Base-by-base conservation (phyloP, 2,113 vertebrate species). In the Cnemophilus loriae region DNA sequence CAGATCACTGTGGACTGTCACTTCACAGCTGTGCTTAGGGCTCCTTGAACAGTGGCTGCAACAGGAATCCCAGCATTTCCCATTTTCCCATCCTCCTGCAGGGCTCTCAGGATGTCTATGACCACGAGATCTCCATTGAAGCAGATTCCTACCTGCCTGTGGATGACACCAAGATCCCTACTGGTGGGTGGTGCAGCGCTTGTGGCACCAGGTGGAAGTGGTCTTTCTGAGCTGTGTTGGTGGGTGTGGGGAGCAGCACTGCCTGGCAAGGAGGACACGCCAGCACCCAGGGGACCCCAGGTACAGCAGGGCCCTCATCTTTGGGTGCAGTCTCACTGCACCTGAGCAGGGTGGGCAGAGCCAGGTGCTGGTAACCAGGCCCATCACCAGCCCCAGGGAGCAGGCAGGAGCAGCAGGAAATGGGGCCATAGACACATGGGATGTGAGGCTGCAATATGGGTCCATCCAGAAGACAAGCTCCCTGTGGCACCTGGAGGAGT, bases 141-240 rank as follows among this genome's bases (percentile, higher is more conserved):
- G 98, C 99, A 17, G 97, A 98, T 71, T 97, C 96, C 78, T 99
- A 98, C 96, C 96, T 99, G 96, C 99, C 99, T 27, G 98, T 99
- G 94, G 98, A 99, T 5, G 97, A 98, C 87, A 98, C 97, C 28
- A 97, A 98, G 21, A 98, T 99, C 79, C 99, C 99, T 18, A 99
- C 98, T 65, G 99, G 99, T 99, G 88, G n/a, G 97, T 96, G 28
- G 37, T 67, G 59, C 11, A 4, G 23, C 3, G 2, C 5, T 10
- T 1, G 2, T 0, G 7, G 53, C 28, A 56, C 28, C 1, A 10
- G 32, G 33, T 20, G 63, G 39, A 22, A 75, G 10, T 0, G 22
- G 6, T 78, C 57, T 64, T 30, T 20, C 46, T 52, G 57, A 60
- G 18, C 65, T 15, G 2, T 22, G 26, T 17, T 53, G 37, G 35